Evolutionary conservation across 2,113 vertebrate genomes (phyloP).

Genomic region (Noctilio leporinus): DNA sequence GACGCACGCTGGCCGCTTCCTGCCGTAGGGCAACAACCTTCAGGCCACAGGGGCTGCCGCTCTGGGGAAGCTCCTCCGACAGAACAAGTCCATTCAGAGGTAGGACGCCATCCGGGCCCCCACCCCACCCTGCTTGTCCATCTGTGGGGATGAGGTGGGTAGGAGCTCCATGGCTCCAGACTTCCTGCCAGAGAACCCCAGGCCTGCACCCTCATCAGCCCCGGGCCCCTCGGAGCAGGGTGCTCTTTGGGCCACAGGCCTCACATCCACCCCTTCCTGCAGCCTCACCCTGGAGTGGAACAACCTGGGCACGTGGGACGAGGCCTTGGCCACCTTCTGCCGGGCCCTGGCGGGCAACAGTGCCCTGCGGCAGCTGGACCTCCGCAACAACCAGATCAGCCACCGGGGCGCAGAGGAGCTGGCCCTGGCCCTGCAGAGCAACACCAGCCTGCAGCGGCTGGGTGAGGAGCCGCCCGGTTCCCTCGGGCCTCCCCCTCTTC

Average conservation of each 20-base stretch:
- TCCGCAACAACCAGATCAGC: slow-evolving; percentile 96
- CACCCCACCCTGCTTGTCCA: fast-evolving
- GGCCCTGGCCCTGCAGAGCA: slow-evolving; percentile 83
- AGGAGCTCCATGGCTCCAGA: neutral
- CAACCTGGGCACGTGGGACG: slow-evolving; percentile 88
- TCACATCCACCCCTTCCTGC: neutral
- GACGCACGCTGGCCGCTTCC: no score
- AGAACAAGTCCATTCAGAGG: slow-evolving; percentile 89
- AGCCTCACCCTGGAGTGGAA: slow-evolving; percentile 97
- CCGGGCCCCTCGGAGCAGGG: neutral
- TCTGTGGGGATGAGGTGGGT: no score
- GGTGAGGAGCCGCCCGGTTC: slow-evolving; percentile 79
- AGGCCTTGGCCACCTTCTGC: slow-evolving; percentile 90
- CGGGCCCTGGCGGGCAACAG: slow-evolving; percentile 85
- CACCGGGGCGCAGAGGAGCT: slow-evolving; percentile 89
- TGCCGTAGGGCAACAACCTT: slow-evolving; percentile 92
- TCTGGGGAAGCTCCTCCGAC: slow-evolving; percentile 87
- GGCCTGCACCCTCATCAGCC: neutral
- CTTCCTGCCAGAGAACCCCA: neutral
- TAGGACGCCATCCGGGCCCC: slow-evolving; percentile 56
- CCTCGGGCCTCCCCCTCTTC: neutral
- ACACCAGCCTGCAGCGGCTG: slow-evolving; percentile 85
- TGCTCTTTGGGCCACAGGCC: no score
- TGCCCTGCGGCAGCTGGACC: slow-evolving; percentile 84
- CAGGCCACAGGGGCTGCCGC: slow-evolving; percentile 84